Percentiles rank a stretch among this genome's conserved stretches.
phyloP scores from a whole-genome alignment of 2,888 invertebrate genomes.

The Cistogaster globosa region DNA sequence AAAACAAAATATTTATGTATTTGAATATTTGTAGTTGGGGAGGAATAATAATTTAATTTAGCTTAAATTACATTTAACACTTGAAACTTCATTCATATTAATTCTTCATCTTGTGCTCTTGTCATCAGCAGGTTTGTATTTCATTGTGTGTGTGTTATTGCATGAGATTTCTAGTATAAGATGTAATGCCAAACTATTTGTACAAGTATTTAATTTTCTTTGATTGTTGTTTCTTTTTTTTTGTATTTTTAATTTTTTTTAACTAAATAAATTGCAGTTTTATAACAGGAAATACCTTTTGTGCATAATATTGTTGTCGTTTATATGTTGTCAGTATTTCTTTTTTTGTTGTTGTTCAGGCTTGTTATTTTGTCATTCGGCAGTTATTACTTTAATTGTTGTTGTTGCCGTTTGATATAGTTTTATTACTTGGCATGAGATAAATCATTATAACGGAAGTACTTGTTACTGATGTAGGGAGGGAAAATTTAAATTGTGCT shows the following conservation, averaged over 20 bases:
- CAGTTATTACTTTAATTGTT: slow-evolving; percentile 35
- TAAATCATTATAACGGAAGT: slow-evolving; percentile 71
- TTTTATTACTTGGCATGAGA: slow-evolving; percentile 63
- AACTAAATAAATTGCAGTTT: slow-evolving; percentile 67
- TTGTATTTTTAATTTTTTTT: slow-evolving; percentile 30
- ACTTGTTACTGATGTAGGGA: slow-evolving; percentile 70
- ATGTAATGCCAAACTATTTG: slow-evolving; percentile 45
- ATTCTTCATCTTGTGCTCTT: slow-evolving; percentile 2
- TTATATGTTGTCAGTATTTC: slow-evolving; percentile 7
- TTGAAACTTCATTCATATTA: slow-evolving; percentile 35
- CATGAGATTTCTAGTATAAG: slow-evolving; percentile 20
- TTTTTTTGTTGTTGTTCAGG: slow-evolving; percentile 29
- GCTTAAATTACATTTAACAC: slow-evolving; percentile 68
- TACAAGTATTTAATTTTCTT: slow-evolving; percentile 42
- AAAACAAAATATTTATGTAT: background rate
- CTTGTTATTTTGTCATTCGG: slow-evolving; percentile 44
- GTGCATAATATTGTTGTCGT: slow-evolving; percentile 48
- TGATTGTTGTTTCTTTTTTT: slow-evolving; percentile 54
- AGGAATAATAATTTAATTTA: slow-evolving; percentile 66
- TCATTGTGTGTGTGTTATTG: slow-evolving; percentile 6
- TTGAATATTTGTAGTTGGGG: background rate
- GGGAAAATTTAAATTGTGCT: slow-evolving; percentile 51
- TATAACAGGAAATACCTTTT: slow-evolving; percentile 71
- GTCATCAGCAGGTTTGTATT: slow-evolving; percentile 17
- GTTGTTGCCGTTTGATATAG: slow-evolving; percentile 19